These are phyloP conservation scores for Dreissena polymorpha DNA, from an alignment of 1,140 invertebrate genomes.

Conservation along the genomic window DNA sequence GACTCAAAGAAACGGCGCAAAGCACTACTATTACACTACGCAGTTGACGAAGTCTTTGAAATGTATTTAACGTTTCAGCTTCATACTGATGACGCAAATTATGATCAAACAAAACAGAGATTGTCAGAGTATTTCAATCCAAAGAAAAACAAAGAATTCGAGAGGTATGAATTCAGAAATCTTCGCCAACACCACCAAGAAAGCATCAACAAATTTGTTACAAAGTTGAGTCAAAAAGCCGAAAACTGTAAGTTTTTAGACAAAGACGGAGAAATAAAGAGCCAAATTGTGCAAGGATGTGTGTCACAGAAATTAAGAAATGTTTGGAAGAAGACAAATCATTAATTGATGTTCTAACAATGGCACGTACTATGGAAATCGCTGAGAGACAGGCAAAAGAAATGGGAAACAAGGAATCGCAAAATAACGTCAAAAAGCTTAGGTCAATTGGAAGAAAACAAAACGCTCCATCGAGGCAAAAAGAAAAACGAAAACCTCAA, in stretches of 20 bases:
- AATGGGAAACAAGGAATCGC: slow-evolving; percentile 28
- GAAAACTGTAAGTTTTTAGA: slow-evolving; percentile 49
- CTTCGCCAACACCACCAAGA: slow-evolving; percentile 42
- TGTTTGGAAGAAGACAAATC: slow-evolving; percentile 43
- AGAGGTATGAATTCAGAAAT: slow-evolving; percentile 45
- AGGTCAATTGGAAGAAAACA: not conserved
- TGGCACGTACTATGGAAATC: slow-evolving; percentile 37
- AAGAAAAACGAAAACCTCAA: not conserved
- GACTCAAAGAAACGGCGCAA: slow-evolving; percentile 9
- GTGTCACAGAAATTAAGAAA: slow-evolving; percentile 50
- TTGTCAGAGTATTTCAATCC: slow-evolving; percentile 70
- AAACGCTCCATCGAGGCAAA: slow-evolving; percentile 3
- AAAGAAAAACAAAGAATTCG: slow-evolving; percentile 67
- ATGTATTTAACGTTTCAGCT: too few species aligned
- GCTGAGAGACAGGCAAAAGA: slow-evolving; percentile 18
- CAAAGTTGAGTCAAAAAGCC: slow-evolving; percentile 36
- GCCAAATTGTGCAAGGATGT: slow-evolving; percentile 60
- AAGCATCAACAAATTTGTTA: slow-evolving; percentile 50
- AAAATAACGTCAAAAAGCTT: not conserved
- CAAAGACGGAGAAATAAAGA: slow-evolving; percentile 50
- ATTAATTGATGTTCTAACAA: slow-evolving; percentile 17
- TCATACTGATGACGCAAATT: not conserved
- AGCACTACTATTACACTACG: slow-evolving; percentile 8
- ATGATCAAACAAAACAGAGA: slow-evolving; percentile 1
- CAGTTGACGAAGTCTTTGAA: not conserved